A percentile compares a stretch with the other conserved stretches of the same genome.
Conservation (phyloP, 2,888 invertebrate species). For the Eupsilia transversa region DNA sequence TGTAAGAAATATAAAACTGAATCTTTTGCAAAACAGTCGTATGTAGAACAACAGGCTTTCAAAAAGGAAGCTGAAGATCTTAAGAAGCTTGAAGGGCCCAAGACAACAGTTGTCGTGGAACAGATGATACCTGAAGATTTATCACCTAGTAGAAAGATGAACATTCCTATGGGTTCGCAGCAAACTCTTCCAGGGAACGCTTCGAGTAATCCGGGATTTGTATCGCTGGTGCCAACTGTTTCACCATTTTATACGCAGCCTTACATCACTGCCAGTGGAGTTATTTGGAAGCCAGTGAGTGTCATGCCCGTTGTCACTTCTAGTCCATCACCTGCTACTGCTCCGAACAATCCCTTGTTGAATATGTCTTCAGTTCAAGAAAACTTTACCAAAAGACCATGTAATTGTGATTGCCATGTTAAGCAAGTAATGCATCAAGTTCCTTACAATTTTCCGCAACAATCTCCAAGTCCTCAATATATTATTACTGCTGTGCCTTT, state of each 20-base stretch:
- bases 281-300: slow-evolving; percentile 79
- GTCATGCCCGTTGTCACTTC: slow-evolving; percentile 69
- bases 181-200: slow-evolving; percentile 28
- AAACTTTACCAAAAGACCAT: slow-evolving; percentile 61
- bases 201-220: slow-evolving; percentile 56
- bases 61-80: slow-evolving; percentile 13
- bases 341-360: slow-evolving; percentile 53
- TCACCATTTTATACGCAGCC: slow-evolving; percentile 70
- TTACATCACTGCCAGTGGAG: slow-evolving; percentile 70
- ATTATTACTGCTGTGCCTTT: slow-evolving; percentile 75
- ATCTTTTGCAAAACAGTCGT: not conserved
- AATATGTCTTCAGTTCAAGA: slow-evolving; percentile 50
- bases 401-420: slow-evolving; percentile 78
- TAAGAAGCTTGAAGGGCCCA: slow-evolving; percentile 18
- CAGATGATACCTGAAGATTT: slow-evolving; percentile 72
- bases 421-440: slow-evolving; percentile 47
- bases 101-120: slow-evolving; percentile 7
- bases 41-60: not conserved
- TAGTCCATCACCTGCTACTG: slow-evolving; percentile 54
- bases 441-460: slow-evolving; percentile 61
- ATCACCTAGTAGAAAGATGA: slow-evolving; percentile 53
- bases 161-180: slow-evolving; percentile 22
- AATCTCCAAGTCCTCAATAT: slow-evolving; percentile 71
- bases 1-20: slow-evolving; percentile 44
- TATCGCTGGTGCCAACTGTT: slow-evolving; percentile 69